Conservation (phyloP, 2,113 vertebrate genomes). For the Paradisaea rubra region DNA sequence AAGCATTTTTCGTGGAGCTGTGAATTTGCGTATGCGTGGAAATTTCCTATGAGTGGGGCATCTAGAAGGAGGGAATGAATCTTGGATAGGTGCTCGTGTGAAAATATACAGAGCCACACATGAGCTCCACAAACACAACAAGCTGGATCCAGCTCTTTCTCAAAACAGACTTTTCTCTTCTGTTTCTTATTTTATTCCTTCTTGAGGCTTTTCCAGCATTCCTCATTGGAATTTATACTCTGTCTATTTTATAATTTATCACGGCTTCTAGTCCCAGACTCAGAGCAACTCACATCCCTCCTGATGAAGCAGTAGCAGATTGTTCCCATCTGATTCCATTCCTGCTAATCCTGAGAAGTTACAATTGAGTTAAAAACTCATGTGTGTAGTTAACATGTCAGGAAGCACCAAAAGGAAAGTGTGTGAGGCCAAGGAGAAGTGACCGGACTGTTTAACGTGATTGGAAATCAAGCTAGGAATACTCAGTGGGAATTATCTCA, state of each 20-base stretch:
- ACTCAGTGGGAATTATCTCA: background rate
- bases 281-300: background rate
- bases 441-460: rapidly evolving
- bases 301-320: background rate
- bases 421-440: background rate
- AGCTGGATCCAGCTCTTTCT: background rate
- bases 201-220: background rate
- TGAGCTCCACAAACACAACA: background rate
- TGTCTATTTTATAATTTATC: background rate
- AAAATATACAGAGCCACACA: background rate
- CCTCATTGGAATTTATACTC: background rate
- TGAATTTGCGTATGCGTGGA: background rate
- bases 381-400: background rate
- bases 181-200: background rate
- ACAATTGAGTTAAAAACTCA: background rate
- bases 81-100: background rate
- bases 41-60: background rate
- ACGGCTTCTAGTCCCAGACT: background rate
- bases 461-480: background rate
- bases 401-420: background rate
- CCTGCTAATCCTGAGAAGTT: background rate
- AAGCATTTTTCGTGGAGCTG: background rate
- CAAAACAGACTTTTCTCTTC: background rate
- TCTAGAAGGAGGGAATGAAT: background rate
- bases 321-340: background rate